A percentile compares a stretch with the other conserved stretches of the same genome.
Conservation (phyloP, 2,113 vertebrate species). For the Mugil cephalus region DNA sequence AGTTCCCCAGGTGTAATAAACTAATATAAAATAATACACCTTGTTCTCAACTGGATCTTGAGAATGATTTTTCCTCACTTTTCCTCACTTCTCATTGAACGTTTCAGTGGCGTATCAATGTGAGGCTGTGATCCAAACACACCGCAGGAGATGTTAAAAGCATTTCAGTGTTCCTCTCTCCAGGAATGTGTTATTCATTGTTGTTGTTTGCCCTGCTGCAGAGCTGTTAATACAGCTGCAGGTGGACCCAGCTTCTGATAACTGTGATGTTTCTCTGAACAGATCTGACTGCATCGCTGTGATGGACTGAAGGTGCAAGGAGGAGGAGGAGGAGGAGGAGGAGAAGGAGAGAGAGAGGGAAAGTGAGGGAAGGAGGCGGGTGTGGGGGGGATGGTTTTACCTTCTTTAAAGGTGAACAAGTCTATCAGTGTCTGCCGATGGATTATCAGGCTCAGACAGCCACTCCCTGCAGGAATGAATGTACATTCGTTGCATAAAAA, state of each 20-base stretch:
- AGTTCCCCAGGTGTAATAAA: too few relatives aligned
- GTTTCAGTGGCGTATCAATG: too few relatives aligned
- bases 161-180: conserved; percentile 7
- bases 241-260: conserved; percentile 15
- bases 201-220: conserved; percentile 1
- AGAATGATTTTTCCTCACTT: background rate
- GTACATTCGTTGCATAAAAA: conserved; percentile 34
- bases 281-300: conserved; percentile 45
- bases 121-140: background rate
- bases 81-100: background rate
- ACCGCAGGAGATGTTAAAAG: background rate
- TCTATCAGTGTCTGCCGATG: conserved; percentile 39
- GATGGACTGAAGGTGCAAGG: conserved; percentile 41
- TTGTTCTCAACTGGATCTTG: background rate
- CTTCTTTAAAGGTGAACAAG: conserved; percentile 53
- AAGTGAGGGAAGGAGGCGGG: background rate
- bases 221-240: conserved; percentile 18
- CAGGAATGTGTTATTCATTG: conserved; percentile 12
- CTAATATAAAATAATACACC: background rate
- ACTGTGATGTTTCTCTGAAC: conserved; percentile 35
- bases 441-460: conserved; percentile 45
- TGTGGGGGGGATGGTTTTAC: conserved; percentile 22
- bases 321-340: conserved; percentile 13
- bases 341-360: conserved; percentile 2
- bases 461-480: conserved; percentile 44